Evolutionary conservation across 2,888 invertebrate species (phyloP).

Genomic region (Ceramica pisi): DNA sequence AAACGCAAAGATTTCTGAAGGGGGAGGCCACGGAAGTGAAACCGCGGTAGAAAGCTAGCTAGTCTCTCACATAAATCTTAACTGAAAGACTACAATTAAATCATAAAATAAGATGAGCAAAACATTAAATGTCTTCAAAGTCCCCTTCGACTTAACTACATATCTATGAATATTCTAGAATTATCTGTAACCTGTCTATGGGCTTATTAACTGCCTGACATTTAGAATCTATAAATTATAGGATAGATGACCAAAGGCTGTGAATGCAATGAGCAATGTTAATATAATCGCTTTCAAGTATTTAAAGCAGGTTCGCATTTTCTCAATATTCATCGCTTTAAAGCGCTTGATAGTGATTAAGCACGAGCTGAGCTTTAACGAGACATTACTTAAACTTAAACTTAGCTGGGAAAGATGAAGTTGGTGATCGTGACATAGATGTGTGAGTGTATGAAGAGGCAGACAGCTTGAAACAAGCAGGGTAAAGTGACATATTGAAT

Average conservation of each 20-base stretch:
- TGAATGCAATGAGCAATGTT: constrained; percentile 10
- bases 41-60: background rate
- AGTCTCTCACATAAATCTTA: background rate
- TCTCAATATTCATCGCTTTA: constrained; percentile 43
- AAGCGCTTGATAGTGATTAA: constrained; percentile 7
- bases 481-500: no score
- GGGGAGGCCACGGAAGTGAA: no score
- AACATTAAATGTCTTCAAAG: constrained; percentile 6
- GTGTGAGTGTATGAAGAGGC: background rate
- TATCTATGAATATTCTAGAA: constrained; percentile 20
- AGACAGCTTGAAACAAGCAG: background rate
- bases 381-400: constrained; percentile 1
- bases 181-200: constrained; percentile 9
- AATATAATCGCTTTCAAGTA: constrained; percentile 20
- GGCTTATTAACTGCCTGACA: constrained; percentile 42
- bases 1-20: no score
- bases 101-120: constrained; percentile 9
- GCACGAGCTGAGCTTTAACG: background rate
- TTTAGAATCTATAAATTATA: constrained; percentile 42
- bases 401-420: background rate
- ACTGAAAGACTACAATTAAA: background rate
- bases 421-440: background rate
- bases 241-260: constrained; percentile 13
- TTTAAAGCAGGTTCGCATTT: constrained; percentile 21
- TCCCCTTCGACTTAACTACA: constrained; percentile 4